Evolutionary conservation across 2,888 invertebrate genomes (phyloP).

Genomic region (Eupsilia transversa): DNA sequence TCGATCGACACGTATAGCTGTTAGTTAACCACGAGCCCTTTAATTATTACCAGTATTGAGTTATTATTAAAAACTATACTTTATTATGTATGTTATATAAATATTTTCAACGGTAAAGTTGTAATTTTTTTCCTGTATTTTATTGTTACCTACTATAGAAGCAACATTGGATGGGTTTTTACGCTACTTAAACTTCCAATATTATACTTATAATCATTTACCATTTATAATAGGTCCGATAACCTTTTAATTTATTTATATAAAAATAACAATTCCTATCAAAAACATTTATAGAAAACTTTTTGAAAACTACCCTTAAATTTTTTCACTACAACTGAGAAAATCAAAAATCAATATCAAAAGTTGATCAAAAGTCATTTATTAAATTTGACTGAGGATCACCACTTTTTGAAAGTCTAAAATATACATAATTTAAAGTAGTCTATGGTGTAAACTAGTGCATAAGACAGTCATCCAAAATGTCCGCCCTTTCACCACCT

Average conservation of each 20-base stretch:
- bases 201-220: background rate
- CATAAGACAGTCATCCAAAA: background rate
- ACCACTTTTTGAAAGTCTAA: background rate
- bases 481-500: background rate
- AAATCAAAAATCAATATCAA: no score
- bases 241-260: background rate
- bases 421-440: no score
- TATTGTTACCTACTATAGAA: background rate
- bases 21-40: background rate
- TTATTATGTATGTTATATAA: background rate
- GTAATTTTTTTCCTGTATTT: constrained; percentile 23
- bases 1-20: background rate
- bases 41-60: background rate
- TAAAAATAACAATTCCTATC: background rate
- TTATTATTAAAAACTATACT: background rate
- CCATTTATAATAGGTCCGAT: no score
- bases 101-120: background rate
- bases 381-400: background rate
- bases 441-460: no score
- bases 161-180: background rate
- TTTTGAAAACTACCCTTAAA: background rate
- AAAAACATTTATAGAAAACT: no score
- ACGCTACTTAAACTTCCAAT: constrained; percentile 6
- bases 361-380: background rate
- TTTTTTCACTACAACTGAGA: no score